phyloP scores from a whole-genome alignment of 1,140 invertebrate genomes.

The Heterodera schachtii region DNA sequence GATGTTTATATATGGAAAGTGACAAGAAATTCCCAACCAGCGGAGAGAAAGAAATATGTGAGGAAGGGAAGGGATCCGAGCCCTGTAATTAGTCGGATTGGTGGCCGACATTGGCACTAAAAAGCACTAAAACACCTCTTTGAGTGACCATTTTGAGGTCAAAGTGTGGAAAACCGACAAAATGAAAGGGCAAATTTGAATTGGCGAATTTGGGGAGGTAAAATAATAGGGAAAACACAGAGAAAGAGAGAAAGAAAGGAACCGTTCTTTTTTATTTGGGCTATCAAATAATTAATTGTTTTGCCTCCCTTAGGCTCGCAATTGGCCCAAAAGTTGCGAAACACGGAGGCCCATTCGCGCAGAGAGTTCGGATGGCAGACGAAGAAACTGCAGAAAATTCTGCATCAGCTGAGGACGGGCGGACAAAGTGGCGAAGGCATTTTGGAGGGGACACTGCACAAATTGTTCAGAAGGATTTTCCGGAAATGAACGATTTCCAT shows the following conservation, averaged over 20 bases:
- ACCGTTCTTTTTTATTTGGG: too few species aligned
- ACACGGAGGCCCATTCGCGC: conserved; percentile 20
- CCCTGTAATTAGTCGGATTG: background rate
- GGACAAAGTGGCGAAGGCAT: background rate
- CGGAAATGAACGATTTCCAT: background rate
- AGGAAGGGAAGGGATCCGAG: background rate
- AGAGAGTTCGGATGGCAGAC: conserved; percentile 23
- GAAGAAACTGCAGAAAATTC: conserved; percentile 28
- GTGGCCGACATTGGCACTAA: background rate
- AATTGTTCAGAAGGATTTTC: conserved; percentile 2
- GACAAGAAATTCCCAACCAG: too few species aligned
- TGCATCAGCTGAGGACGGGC: conserved; percentile 13
- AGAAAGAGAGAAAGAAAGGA: too few species aligned
- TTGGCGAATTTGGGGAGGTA: background rate
- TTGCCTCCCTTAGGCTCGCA: background rate
- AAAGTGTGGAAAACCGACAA: background rate
- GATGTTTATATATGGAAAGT: background rate
- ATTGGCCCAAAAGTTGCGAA: conserved; percentile 27
- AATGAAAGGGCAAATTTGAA: background rate
- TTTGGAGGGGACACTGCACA: conserved; percentile 10
- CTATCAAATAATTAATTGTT: too few species aligned
- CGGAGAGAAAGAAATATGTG: background rate
- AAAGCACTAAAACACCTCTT: background rate
- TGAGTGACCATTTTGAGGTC: background rate
- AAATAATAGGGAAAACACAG: background rate